Percentiles rank a stretch among this genome's conserved stretches.
Conservation (phyloP, 2,888 invertebrate genomes). For the Sminthurinus aureus region DNA sequence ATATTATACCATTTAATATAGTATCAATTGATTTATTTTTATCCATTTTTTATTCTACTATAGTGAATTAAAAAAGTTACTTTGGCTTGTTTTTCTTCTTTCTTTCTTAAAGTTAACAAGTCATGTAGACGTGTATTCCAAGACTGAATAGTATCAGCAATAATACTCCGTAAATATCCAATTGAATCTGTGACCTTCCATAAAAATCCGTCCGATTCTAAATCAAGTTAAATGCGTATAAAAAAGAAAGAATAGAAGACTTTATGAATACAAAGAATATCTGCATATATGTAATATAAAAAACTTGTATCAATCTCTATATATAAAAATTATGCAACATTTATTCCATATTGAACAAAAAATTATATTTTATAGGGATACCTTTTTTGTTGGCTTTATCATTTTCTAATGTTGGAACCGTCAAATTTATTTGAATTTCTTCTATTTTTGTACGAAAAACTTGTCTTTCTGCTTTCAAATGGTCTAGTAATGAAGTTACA, state of each 20-base stretch:
- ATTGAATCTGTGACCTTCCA: slow-evolving; percentile 71
- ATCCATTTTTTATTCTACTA: neutral
- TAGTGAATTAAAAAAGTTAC: slow-evolving; percentile 32
- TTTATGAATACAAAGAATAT: neutral
- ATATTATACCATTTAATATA: too few species aligned
- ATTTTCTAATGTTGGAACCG: slow-evolving; percentile 72
- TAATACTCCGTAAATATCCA: slow-evolving; percentile 71
- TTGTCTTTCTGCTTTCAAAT: slow-evolving; percentile 73
- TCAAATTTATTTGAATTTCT: slow-evolving; percentile 78
- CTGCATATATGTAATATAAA: too few species aligned
- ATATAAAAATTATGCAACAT: neutral
- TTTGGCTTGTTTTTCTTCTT: slow-evolving; percentile 61
- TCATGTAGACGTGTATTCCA: slow-evolving; percentile 71
- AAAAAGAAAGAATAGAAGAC: neutral
- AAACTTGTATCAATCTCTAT: too few species aligned
- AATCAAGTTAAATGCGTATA: slow-evolving; percentile 36
- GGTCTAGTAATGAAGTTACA: slow-evolving; percentile 65
- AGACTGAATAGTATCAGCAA: slow-evolving; percentile 74
- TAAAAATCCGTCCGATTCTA: slow-evolving; percentile 58
- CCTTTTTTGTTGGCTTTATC: slow-evolving; percentile 63
- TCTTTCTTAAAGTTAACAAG: slow-evolving; percentile 65
- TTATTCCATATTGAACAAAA: neutral
- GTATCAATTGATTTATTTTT: too few species aligned
- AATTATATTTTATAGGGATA: neutral
- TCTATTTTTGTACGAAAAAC: slow-evolving; percentile 82